phyloP scores from a whole-genome alignment of 2,113 vertebrate genomes.

The Microcebus jonahi region DNA sequence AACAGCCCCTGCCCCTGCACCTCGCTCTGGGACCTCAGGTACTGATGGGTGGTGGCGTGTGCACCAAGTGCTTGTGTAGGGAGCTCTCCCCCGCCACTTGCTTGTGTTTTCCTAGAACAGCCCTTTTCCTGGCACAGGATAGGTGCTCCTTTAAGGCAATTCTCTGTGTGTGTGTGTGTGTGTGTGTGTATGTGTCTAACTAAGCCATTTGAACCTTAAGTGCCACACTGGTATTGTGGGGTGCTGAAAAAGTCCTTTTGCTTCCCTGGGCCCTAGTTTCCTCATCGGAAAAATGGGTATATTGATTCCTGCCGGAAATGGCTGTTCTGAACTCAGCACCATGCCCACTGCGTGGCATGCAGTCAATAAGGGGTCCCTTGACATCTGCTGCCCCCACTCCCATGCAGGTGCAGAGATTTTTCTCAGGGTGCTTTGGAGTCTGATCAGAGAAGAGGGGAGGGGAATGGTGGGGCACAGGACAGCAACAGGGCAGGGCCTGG shows the following conservation, averaged over 20 bases:
- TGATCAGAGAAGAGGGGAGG: background rate
- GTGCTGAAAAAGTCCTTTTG: background rate
- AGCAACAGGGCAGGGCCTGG: too few relatives aligned
- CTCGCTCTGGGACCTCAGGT: background rate
- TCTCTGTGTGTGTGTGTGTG: accelerated
- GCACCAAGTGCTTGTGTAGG: too few relatives aligned
- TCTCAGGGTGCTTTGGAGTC: background rate
- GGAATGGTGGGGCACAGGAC: too few relatives aligned
- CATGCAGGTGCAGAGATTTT: background rate
- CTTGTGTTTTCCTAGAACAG: background rate
- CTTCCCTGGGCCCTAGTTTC: background rate
- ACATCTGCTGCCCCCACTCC: accelerated
- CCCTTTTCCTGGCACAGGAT: background rate
- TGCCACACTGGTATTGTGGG: too few relatives aligned
- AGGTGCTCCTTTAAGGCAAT: background rate
- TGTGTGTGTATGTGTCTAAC: accelerated
- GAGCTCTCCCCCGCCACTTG: background rate
- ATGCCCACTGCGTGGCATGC: accelerated
- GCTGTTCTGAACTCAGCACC: background rate
- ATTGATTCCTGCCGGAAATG: background rate
- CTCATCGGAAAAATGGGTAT: background rate
- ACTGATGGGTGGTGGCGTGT: accelerated
- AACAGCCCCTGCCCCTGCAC: accelerated
- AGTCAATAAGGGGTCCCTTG: background rate
- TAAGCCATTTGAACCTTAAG: background rate